Evolutionary conservation across 2,888 invertebrate genomes (phyloP).

Genomic region (Synanthedon myopaeformis): DNA sequence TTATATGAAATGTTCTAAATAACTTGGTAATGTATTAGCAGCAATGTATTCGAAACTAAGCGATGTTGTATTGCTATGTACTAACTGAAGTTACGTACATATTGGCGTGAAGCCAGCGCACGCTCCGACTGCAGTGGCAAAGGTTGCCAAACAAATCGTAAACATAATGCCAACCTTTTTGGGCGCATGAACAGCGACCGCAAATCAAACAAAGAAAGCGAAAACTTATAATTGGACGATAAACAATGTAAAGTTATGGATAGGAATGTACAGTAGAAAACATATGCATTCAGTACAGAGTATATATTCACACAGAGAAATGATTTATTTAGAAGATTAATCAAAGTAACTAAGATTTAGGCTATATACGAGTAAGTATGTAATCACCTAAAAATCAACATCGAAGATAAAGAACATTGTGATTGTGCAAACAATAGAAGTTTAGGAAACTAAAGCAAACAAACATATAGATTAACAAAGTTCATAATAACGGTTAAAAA

Average conservation of each 20-base stretch:
- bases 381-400: no score
- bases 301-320: no score
- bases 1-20: constrained; percentile 2
- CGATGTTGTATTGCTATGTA: constrained; percentile 5
- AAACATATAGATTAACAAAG: no score
- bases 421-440: no score
- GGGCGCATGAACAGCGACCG: neutral
- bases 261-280: neutral
- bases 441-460: no score
- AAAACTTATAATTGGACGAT: neutral
- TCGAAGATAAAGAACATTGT: no score
- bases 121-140: constrained; percentile 10
- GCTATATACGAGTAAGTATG: no score
- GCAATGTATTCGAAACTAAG: constrained; percentile 5
- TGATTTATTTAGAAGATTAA: no score
- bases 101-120: constrained; percentile 10
- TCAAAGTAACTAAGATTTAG: no score
- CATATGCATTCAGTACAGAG: neutral
- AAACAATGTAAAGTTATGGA: neutral
- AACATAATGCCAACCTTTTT: constrained; percentile 4
- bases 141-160: constrained; percentile 10
- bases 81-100: constrained; percentile 1
- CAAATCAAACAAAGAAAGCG: neutral
- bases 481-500: neutral
- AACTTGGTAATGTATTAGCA: neutral